phyloP scores from a whole-genome alignment of 2,113 vertebrate species.

The Malurus alboscapulatus region DNA sequence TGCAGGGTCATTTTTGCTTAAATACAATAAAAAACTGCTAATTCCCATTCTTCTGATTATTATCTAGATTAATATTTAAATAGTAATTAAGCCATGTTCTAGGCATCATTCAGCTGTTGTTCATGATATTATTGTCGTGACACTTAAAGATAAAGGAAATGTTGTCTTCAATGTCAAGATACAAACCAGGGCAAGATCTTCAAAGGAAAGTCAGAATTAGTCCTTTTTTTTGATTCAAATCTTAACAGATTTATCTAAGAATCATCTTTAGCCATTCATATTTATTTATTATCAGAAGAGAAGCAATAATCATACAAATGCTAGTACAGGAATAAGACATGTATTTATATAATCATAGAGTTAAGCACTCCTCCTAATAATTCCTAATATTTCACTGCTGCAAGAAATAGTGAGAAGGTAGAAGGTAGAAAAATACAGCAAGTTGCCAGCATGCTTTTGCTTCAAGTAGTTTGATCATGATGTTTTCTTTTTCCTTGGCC shows the following conservation, averaged over 20 bases:
- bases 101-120: neutral
- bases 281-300: neutral
- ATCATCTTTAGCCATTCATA: neutral
- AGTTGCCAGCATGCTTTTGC: neutral
- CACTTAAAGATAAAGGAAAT: neutral
- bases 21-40: neutral
- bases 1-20: neutral
- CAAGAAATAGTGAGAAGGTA: neutral
- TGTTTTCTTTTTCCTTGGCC: neutral
- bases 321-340: neutral
- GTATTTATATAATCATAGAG: neutral
- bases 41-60: neutral
- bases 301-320: neutral
- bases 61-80: neutral
- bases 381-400: neutral
- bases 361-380: neutral
- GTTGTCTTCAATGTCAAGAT: neutral
- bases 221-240: neutral
- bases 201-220: neutral
- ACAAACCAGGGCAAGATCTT: neutral
- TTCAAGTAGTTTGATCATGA: neutral
- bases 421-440: neutral
- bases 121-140: neutral
- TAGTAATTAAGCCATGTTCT: neutral
- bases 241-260: neutral